These are phyloP conservation scores for Hyaena hyaena DNA, from an alignment of 2,113 vertebrate genomes.

Conservation along the genomic window DNA sequence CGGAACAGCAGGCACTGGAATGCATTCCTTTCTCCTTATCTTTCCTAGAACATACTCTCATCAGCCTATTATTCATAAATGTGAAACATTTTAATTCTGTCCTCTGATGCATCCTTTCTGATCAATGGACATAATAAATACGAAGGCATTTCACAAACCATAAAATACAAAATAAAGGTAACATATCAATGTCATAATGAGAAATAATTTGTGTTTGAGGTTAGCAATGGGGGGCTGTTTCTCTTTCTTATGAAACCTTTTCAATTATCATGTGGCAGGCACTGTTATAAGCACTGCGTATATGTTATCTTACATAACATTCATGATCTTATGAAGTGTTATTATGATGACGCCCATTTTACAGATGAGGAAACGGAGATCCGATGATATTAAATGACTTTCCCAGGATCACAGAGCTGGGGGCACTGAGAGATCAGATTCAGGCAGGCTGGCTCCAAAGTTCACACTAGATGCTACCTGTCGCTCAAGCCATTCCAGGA, in stretches of 20 bases:
- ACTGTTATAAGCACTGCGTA: neutral
- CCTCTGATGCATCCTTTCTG: neutral
- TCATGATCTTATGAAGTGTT: neutral
- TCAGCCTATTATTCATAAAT: neutral
- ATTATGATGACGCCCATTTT: neutral
- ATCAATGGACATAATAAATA: neutral
- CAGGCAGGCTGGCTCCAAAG: neutral
- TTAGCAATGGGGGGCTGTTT: neutral
- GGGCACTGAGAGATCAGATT: neutral
- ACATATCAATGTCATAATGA: neutral
- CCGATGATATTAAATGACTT: neutral
- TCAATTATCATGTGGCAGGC: neutral
- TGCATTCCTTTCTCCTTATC: neutral
- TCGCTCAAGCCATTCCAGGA: neutral
- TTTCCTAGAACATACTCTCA: neutral
- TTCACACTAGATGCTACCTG: neutral
- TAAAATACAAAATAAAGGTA: neutral
- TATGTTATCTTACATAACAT: neutral
- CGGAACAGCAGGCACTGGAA: neutral
- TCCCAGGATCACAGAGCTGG: neutral
- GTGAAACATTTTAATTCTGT: neutral
- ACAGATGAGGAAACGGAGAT: slow-evolving; percentile 41
- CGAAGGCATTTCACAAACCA: slow-evolving; percentile 23
- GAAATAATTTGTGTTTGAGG: neutral
- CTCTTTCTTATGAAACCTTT: neutral